A percentile compares a stretch with the other conserved stretches of the same genome.
Conservation (phyloP, 2,888 invertebrate genomes). For the Lasius platythorax region DNA sequence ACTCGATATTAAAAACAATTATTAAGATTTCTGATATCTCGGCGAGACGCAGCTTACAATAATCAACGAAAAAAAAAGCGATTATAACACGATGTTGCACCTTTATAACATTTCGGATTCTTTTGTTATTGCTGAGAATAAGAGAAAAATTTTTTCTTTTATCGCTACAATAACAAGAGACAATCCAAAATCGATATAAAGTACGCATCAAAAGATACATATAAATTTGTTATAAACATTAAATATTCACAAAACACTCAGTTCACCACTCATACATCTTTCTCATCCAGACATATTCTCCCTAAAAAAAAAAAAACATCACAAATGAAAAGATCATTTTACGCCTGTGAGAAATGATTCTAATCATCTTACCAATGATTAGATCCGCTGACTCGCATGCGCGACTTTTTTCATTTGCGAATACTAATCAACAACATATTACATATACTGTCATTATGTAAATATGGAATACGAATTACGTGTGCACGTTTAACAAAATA, state of each 20-base stretch:
- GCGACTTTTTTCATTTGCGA: slow-evolving; percentile 25
- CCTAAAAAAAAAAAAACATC: background rate
- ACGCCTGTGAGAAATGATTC: slow-evolving; percentile 11
- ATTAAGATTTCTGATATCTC: slow-evolving; percentile 6
- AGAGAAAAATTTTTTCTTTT: background rate
- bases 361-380: slow-evolving; percentile 61
- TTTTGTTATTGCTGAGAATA: background rate
- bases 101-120: background rate
- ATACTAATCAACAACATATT: slow-evolving; percentile 3
- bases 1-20: background rate
- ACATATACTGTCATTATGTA: background rate
- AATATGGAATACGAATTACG: slow-evolving; percentile 1
- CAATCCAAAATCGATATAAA: slow-evolving; percentile 15
- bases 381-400: background rate
- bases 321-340: slow-evolving; percentile 3
- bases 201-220: background rate
- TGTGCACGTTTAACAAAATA: slow-evolving; percentile 19
- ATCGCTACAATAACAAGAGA: background rate
- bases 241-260: background rate
- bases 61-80: background rate
- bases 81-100: background rate
- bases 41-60: background rate
- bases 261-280: background rate
- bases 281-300: background rate
- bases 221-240: background rate